Conservation (phyloP, 2,888 invertebrate genomes). For the Dasypogon diadema region DNA sequence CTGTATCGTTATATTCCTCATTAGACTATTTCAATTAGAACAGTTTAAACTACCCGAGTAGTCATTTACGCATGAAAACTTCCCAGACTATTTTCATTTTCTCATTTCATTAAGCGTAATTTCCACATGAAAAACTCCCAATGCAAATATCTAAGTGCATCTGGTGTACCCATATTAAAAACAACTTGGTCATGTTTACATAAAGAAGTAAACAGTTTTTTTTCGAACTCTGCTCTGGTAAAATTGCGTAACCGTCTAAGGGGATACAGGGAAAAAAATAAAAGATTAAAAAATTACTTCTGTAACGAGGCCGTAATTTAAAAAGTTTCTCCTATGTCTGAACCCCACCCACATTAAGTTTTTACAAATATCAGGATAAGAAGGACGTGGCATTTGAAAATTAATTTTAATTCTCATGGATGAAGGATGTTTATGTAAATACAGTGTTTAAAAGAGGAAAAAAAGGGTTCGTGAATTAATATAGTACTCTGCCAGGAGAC, state of each 20-base stretch:
- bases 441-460: neutral
- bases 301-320: neutral
- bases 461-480: constrained; percentile 16
- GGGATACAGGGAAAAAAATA: neutral
- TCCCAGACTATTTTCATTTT: too few relatives aligned
- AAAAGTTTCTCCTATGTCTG: neutral
- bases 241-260: neutral
- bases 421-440: constrained; percentile 15
- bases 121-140: too few relatives aligned
- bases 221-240: neutral
- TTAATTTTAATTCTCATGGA: constrained; percentile 3
- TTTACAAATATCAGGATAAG: neutral
- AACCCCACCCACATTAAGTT: neutral
- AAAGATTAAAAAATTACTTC: neutral
- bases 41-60: too few relatives aligned
- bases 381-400: neutral
- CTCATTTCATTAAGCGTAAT: too few relatives aligned
- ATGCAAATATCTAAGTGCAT: too few relatives aligned
- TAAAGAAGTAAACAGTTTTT: neutral
- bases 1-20: too few relatives aligned
- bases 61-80: too few relatives aligned
- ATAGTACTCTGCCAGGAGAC: neutral
- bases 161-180: neutral
- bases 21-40: too few relatives aligned
- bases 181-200: neutral